phyloP scores from a whole-genome alignment of 2,888 invertebrate genomes.

The Pachliopta kotzebuea region DNA sequence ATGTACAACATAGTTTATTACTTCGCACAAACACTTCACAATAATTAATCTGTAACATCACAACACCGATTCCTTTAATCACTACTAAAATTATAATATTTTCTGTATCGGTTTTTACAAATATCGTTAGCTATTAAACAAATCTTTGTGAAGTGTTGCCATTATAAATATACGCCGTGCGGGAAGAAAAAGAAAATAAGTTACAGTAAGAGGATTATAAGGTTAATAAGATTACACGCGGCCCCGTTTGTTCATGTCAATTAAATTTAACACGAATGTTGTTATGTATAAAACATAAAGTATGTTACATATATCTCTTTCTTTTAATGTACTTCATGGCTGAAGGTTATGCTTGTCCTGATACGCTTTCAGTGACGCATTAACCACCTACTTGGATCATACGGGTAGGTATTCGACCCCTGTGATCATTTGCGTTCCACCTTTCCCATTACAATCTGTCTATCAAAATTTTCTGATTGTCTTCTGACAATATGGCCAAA shows the following conservation, averaged over 20 bases:
- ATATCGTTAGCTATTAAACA: background rate
- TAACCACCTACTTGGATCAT: no score
- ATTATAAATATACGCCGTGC: background rate
- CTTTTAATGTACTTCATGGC: no score
- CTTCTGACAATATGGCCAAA: no score
- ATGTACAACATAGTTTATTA: no score
- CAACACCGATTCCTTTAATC: background rate
- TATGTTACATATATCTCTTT: no score
- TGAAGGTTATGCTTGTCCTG: no score
- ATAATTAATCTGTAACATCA: background rate
- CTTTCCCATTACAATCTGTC: no score
- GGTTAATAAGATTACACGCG: constrained; percentile 15
- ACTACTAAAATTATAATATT: background rate
- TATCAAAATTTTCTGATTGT: no score
- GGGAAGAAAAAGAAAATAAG: constrained; percentile 15
- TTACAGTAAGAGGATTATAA: constrained; percentile 14
- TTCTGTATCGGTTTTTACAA: background rate
- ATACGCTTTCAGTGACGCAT: no score
- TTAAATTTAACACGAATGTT: constrained; percentile 2
- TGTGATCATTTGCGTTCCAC: no score
- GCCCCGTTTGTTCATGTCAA: constrained; percentile 1
- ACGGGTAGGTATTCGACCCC: no score
- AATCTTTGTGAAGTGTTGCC: background rate
- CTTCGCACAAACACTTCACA: background rate
- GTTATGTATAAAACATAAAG: no score